A percentile compares a stretch with the other conserved stretches of the same genome.
Conservation (phyloP, 2,888 invertebrate genomes). For the Theretra japonica region DNA sequence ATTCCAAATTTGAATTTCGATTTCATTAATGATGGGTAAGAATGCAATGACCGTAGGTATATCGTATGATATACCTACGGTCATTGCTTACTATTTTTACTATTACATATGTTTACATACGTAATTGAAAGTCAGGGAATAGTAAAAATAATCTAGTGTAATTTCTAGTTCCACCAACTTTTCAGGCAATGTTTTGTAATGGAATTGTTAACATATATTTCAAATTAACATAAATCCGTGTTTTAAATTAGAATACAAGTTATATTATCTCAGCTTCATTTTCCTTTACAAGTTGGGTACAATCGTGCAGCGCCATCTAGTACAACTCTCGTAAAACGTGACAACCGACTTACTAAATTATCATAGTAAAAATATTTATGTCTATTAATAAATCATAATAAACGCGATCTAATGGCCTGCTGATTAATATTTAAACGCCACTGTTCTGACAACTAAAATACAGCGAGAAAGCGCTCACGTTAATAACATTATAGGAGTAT, state of each 20-base stretch:
- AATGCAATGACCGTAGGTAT: too few relatives aligned
- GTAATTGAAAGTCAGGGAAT: too few relatives aligned
- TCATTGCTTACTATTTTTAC: too few relatives aligned
- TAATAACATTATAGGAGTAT: not conserved
- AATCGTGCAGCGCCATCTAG: not conserved
- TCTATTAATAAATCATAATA: conserved; percentile 14
- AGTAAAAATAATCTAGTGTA: too few relatives aligned
- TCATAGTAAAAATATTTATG: not conserved
- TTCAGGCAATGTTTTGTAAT: not conserved
- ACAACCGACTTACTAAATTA: not conserved
- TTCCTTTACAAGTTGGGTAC: not conserved
- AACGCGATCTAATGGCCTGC: conserved; percentile 15
- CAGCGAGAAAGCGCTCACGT: conserved; percentile 9
- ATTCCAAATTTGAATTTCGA: too few relatives aligned
- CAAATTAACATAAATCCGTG: not conserved
- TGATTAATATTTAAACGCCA: conserved; percentile 24
- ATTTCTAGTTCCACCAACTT: too few relatives aligned
- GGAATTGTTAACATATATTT: not conserved
- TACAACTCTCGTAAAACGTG: not conserved
- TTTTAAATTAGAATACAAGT: not conserved
- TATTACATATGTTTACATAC: too few relatives aligned
- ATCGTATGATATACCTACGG: too few relatives aligned
- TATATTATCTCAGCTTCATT: not conserved
- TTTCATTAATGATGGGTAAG: too few relatives aligned
- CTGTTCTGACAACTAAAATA: conserved; percentile 12